Evolutionary conservation across 2,113 vertebrate species (phyloP).

Genomic region (Pangasianodon gigas): DNA sequence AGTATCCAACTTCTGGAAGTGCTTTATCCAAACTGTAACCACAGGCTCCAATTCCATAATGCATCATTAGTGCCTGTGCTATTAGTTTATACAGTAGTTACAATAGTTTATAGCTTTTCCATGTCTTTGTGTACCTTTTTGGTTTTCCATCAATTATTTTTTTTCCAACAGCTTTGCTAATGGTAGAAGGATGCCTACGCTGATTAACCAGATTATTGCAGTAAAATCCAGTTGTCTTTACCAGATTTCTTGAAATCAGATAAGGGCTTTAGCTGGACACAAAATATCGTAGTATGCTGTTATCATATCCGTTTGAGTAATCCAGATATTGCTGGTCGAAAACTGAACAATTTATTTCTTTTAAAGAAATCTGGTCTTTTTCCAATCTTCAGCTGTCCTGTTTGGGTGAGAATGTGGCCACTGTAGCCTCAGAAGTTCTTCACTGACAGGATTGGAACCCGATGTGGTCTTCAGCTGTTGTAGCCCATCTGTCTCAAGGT

Average conservation of each 20-base stretch:
- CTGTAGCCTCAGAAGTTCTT: not conserved
- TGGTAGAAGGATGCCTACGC: not conserved
- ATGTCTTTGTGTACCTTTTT: not conserved
- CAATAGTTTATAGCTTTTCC: conserved; percentile 17
- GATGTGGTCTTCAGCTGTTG: not conserved
- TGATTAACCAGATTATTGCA: not conserved
- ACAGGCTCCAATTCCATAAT: not conserved
- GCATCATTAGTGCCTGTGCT: not conserved
- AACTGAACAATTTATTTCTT: too few relatives aligned
- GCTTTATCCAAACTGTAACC: not conserved
- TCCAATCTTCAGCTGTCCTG: too few relatives aligned
- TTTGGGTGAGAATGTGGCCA: not conserved
- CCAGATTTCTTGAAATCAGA: not conserved
- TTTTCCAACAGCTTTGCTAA: not conserved
- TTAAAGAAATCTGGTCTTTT: too few relatives aligned
- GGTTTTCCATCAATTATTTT: not conserved
- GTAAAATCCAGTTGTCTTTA: not conserved
- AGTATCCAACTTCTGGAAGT: not conserved
- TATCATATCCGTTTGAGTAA: too few relatives aligned
- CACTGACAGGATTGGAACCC: not conserved
- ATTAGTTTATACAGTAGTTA: not conserved
- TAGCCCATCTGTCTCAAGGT: not conserved
- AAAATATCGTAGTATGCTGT: too few relatives aligned
- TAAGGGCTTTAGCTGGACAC: not conserved
- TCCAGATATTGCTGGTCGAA: too few relatives aligned